Evolutionary conservation across 2,113 vertebrate species (phyloP).

Genomic region (Hirundichthys speculiger): DNA sequence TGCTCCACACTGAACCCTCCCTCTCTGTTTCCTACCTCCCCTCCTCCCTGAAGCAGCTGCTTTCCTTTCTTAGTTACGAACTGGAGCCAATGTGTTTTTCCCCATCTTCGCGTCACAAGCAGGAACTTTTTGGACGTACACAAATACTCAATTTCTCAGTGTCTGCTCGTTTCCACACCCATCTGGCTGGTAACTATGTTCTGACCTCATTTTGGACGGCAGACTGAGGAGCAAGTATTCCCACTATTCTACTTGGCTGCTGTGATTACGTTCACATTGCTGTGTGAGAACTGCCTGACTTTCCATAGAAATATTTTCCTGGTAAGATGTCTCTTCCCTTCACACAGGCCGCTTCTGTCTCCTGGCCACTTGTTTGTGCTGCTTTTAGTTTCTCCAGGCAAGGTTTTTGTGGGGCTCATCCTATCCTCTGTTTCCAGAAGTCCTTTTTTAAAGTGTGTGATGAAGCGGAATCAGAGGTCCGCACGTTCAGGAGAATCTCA

Average conservation of each 20-base stretch:
- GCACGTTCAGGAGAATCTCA: background rate
- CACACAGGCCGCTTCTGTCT: constrained; percentile 25
- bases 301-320: constrained; percentile 56
- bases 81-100: constrained; percentile 51
- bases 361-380: constrained; percentile 31
- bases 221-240: constrained; percentile 44
- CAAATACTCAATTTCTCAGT: constrained; percentile 8
- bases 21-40: constrained; percentile 9
- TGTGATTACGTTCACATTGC: constrained; percentile 44
- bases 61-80: constrained; percentile 68
- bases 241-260: constrained; percentile 45
- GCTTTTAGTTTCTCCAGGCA: background rate
- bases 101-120: constrained; percentile 52
- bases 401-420: constrained; percentile 4
- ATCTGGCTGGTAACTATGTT: constrained; percentile 44
- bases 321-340: constrained; percentile 52
- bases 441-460: background rate
- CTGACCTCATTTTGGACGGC: constrained; percentile 50
- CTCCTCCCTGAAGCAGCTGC: constrained; percentile 61
- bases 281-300: constrained; percentile 52
- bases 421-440: background rate
- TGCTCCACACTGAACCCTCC: constrained; percentile 27
- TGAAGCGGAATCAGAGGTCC: background rate
- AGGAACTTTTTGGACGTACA: constrained; percentile 58
- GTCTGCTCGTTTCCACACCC: constrained; percentile 43